Percentiles rank a stretch among this genome's conserved stretches.
Conservation (phyloP, 2,113 vertebrate genomes). For the Heptranchias perlo region DNA sequence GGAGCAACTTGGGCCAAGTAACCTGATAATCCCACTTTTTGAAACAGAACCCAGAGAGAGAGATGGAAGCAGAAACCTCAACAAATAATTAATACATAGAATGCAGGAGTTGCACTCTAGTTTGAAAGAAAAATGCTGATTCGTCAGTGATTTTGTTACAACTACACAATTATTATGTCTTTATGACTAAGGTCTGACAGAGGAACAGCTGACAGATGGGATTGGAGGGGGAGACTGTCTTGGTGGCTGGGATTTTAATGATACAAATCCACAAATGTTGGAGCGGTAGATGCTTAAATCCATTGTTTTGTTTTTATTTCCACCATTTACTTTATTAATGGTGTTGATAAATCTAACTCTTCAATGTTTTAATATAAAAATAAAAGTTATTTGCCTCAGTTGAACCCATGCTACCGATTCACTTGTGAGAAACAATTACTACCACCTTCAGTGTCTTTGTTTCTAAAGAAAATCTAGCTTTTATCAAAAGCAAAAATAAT, state of each 20-base stretch:
- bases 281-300: background rate
- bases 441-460: background rate
- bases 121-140: background rate
- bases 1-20: too few species aligned
- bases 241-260: background rate
- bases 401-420: background rate
- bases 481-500: background rate
- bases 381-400: background rate
- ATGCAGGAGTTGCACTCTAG: background rate
- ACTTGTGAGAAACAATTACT: background rate
- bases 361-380: background rate
- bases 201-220: background rate
- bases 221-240: background rate
- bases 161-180: background rate
- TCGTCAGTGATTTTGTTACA: background rate
- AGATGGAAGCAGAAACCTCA: background rate
- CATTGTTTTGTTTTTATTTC: background rate
- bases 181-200: background rate
- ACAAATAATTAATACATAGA: background rate
- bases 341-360: background rate
- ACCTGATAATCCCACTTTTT: background rate
- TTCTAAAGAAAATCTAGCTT: background rate
- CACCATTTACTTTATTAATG: background rate
- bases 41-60: background rate
- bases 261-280: background rate